phyloP scores from a whole-genome alignment of 2,888 invertebrate genomes.

The Ariolimax columbianus region DNA sequence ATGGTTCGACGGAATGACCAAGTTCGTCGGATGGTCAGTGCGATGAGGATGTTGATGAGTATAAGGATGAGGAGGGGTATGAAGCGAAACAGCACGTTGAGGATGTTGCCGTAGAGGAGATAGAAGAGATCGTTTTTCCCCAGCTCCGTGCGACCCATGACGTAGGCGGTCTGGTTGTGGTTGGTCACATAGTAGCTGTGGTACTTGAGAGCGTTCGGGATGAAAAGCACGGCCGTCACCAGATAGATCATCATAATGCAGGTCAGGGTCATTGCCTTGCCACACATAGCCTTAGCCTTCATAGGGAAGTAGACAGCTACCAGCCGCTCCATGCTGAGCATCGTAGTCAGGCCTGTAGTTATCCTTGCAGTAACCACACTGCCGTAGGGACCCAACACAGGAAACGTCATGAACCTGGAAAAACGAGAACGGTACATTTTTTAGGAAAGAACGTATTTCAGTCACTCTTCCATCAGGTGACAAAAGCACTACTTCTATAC shows the following conservation, averaged over 20 bases:
- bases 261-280: constrained; percentile 61
- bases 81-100: constrained; percentile 69
- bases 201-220: constrained; percentile 69
- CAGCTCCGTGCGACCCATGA: constrained; percentile 60
- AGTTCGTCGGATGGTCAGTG: constrained; percentile 62
- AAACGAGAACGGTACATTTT: no score
- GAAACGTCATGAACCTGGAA: constrained; percentile 61
- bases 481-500: no score
- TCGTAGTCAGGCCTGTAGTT: constrained; percentile 67
- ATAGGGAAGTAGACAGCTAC: constrained; percentile 73
- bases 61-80: constrained; percentile 64
- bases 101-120: constrained; percentile 62
- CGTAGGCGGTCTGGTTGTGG: constrained; percentile 57
- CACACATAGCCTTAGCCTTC: constrained; percentile 67
- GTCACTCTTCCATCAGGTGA: no score
- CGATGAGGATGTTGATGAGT: constrained; percentile 65
- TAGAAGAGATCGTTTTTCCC: constrained; percentile 64
- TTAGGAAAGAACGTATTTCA: no score
- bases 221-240: constrained; percentile 64
- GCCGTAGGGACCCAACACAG: constrained; percentile 66
- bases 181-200: constrained; percentile 50
- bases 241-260: constrained; percentile 63
- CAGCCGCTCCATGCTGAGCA: constrained; percentile 68
- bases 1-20: constrained; percentile 59
- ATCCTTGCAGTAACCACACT: constrained; percentile 70